These are phyloP conservation scores for Turnix velox DNA, from an alignment of 2,113 vertebrate genomes.

Conservation along the genomic window DNA sequence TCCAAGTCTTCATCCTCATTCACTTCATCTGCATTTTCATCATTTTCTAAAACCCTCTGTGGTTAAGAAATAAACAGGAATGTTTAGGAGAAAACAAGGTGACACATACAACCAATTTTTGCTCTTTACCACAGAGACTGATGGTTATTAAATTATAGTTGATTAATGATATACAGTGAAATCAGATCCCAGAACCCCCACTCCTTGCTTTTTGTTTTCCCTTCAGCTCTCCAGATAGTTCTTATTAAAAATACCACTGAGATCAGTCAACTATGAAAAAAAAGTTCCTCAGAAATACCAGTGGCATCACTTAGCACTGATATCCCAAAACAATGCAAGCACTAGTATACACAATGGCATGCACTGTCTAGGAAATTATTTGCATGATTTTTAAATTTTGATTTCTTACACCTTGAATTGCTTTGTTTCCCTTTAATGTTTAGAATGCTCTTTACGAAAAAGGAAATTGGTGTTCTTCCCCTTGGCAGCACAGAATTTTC, in stretches of 20 bases:
- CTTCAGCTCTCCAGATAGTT: neutral
- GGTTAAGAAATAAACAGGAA: slow-evolving; percentile 51
- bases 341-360: neutral
- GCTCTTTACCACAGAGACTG: neutral
- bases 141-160: neutral
- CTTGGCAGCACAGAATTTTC: neutral
- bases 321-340: neutral
- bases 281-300: neutral
- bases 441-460: neutral
- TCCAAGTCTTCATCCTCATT: slow-evolving; percentile 95
- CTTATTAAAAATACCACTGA: neutral
- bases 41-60: slow-evolving; percentile 93
- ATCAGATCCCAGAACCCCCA: neutral
- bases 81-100: slow-evolving; percentile 26
- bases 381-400: neutral
- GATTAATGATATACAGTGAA: slow-evolving; percentile 1
- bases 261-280: neutral
- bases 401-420: neutral
- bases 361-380: neutral
- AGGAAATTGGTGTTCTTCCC: neutral
- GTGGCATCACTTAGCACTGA: neutral
- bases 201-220: neutral
- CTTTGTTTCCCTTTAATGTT: neutral
- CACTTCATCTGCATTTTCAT: slow-evolving; percentile 92
- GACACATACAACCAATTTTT: neutral